These are phyloP conservation scores for Epinotia nisella DNA, from an alignment of 2,888 invertebrate genomes.

Conservation along the genomic window DNA sequence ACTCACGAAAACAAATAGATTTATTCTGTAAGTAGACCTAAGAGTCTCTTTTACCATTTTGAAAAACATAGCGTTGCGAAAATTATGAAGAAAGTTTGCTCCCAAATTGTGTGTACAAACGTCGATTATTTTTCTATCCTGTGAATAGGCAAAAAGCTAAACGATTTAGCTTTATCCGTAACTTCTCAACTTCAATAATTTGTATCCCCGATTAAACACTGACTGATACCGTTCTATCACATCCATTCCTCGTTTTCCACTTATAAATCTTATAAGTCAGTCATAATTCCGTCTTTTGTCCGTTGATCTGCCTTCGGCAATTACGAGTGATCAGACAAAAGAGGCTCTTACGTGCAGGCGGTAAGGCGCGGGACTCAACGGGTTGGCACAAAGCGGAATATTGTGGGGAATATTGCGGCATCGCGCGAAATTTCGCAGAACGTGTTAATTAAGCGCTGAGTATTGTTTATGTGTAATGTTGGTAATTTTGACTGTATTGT, in stretches of 20 bases:
- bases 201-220: background rate
- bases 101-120: no score
- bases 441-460: slow-evolving; percentile 44
- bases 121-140: no score
- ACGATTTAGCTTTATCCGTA: background rate
- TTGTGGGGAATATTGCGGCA: slow-evolving; percentile 27
- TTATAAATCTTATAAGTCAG: slow-evolving; percentile 37
- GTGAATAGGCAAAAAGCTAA: no score
- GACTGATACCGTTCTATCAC: slow-evolving; percentile 6
- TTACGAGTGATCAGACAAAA: slow-evolving; percentile 42
- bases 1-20: no score
- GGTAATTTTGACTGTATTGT: slow-evolving; percentile 36
- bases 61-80: no score
- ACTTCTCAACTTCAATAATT: background rate
- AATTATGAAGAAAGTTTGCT: no score
- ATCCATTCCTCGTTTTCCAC: slow-evolving; percentile 11
- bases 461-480: slow-evolving; percentile 42
- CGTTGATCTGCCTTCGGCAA: slow-evolving; percentile 38
- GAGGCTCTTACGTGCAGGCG: slow-evolving; percentile 37
- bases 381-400: slow-evolving; percentile 28
- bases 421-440: slow-evolving; percentile 26
- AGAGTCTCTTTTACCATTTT: no score
- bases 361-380: slow-evolving; percentile 34
- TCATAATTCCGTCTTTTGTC: slow-evolving; percentile 39
- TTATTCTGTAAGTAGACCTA: no score